Percentiles rank a stretch among this genome's conserved stretches.
phyloP scores from a whole-genome alignment of 2,113 vertebrate species.

The Paedocypris sp. region DNA sequence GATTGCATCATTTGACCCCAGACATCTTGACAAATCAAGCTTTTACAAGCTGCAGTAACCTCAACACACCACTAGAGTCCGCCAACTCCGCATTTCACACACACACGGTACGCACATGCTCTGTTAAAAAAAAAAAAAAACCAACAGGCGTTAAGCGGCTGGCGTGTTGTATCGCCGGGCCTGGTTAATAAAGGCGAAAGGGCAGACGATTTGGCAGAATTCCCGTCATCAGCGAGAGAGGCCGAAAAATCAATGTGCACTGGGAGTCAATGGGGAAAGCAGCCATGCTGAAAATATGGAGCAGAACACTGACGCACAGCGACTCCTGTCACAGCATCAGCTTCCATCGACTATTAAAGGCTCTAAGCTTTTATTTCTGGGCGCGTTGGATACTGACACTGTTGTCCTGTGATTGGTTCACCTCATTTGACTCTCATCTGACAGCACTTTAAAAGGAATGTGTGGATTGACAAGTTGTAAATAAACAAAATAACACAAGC shows the following conservation, averaged over 20 bases:
- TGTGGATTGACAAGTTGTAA: no score
- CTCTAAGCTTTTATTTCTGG: constrained; percentile 40
- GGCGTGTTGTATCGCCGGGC: no score
- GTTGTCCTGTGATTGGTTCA: constrained; percentile 45
- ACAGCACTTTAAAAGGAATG: not conserved
- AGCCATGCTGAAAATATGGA: constrained; percentile 63
- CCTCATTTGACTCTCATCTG: constrained; percentile 44
- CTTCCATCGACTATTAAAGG: constrained; percentile 48
- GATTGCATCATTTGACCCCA: no score
- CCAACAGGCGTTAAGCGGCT: no score
- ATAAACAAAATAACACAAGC: no score
- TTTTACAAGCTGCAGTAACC: no score
- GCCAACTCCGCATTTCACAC: no score
- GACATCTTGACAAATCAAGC: no score
- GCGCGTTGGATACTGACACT: constrained; percentile 53
- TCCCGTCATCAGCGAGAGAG: constrained; percentile 10
- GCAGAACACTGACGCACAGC: constrained; percentile 57
- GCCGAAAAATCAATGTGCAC: constrained; percentile 46
- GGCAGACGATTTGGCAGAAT: not conserved
- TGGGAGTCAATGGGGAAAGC: constrained; percentile 57
- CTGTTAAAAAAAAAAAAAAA: no score
- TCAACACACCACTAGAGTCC: no score
- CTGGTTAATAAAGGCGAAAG: not conserved
- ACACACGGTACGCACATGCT: no score
- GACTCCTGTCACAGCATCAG: constrained; percentile 26